These are phyloP conservation scores for Brachionus rubens DNA, from an alignment of 1,140 invertebrate genomes.

Conservation along the genomic window DNA sequence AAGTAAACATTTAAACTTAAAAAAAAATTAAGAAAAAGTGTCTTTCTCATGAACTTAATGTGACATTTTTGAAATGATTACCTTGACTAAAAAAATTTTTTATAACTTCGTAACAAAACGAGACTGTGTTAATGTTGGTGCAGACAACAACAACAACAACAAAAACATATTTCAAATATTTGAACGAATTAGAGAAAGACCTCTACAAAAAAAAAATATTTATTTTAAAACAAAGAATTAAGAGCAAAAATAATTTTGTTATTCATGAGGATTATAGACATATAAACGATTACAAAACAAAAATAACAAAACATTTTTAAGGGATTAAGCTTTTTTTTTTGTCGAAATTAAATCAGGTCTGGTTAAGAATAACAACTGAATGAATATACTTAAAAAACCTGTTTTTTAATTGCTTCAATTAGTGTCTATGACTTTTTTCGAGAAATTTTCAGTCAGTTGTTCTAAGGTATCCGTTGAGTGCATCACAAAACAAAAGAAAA, in stretches of 20 bases:
- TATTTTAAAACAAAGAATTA: constrained; percentile 33
- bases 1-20: neutral
- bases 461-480: too few species aligned
- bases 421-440: neutral
- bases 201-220: constrained; percentile 2
- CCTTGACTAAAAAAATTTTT: neutral
- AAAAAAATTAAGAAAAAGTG: neutral
- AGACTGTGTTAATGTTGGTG: too few species aligned
- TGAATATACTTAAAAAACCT: too few species aligned
- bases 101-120: neutral
- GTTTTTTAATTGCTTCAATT: neutral
- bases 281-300: constrained; percentile 1
- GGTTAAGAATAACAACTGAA: neutral
- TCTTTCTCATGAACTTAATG: too few species aligned
- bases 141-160: too few species aligned
- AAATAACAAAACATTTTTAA: neutral
- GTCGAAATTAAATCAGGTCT: constrained; percentile 29
- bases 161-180: neutral
- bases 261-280: neutral
- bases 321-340: neutral
- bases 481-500: too few species aligned
- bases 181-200: neutral
- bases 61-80: constrained; percentile 33
- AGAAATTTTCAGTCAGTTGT: too few species aligned
- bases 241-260: neutral